Evolutionary conservation across 1,140 invertebrate genomes (phyloP).

Genomic region (Bicyclus anynana): DNA sequence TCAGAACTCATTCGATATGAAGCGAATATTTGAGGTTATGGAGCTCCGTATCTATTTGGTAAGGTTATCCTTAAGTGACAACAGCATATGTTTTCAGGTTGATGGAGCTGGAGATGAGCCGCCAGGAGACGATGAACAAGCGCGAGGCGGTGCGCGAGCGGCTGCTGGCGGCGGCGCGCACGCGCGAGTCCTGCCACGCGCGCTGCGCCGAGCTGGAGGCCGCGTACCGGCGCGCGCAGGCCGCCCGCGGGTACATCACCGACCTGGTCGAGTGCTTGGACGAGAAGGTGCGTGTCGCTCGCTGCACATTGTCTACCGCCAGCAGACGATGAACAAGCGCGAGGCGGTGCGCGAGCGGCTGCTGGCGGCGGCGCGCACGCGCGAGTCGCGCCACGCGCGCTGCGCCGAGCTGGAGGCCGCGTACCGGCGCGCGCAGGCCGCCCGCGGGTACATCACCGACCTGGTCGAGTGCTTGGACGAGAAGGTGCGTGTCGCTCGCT

Average conservation of each 20-base stretch:
- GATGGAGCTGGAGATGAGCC: conserved; percentile 37
- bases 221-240: conserved; percentile 94
- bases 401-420: conserved; percentile 79
- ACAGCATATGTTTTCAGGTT: conserved; percentile 44
- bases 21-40: too few relatives aligned
- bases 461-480: conserved; percentile 97
- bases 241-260: conserved; percentile 95
- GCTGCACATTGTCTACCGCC: too few relatives aligned
- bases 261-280: conserved; percentile 98
- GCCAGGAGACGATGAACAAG: conserved; percentile 18
- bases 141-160: conserved; percentile 64
- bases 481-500: conserved; percentile 84
- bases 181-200: conserved; percentile 81
- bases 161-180: conserved; percentile 80
- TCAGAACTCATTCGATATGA: too few relatives aligned
- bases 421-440: conserved; percentile 96
- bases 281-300: conserved; percentile 86
- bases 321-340: conserved; percentile 13
- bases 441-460: conserved; percentile 96
- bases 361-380: conserved; percentile 79
- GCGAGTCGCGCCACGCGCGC: conserved; percentile 82
- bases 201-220: conserved; percentile 80
- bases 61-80: too few relatives aligned
- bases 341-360: conserved; percentile 73
- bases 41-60: too few relatives aligned